phyloP scores from a whole-genome alignment of 2,797 vertebrate species.

The Sebastiscus tertius region DNA sequence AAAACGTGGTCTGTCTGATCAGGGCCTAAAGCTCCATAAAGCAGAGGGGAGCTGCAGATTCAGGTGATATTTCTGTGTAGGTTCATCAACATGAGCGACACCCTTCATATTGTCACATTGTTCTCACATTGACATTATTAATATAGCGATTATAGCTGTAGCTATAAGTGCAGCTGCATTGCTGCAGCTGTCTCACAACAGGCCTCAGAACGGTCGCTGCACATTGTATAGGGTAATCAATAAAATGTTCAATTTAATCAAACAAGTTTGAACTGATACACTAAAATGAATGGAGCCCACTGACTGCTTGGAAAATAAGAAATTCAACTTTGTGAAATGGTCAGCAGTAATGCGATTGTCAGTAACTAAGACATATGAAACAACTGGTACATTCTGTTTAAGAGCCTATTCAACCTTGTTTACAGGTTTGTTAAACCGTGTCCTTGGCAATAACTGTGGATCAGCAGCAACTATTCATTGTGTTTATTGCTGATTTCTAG shows the following conservation, averaged over 20 bases:
- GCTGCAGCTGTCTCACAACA: background rate
- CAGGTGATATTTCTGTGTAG: background rate
- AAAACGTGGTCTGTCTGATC: background rate
- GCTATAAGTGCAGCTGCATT: no score
- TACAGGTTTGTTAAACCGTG: conserved; percentile 21
- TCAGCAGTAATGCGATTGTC: background rate
- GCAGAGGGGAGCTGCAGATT: background rate
- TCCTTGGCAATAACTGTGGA: background rate
- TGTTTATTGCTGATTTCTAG: conserved; percentile 31
- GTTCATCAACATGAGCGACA: background rate
- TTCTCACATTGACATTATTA: background rate
- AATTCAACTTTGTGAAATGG: background rate
- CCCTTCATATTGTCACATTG: background rate
- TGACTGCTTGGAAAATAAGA: background rate
- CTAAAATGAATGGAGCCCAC: background rate
- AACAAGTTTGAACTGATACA: background rate
- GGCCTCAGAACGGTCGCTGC: background rate
- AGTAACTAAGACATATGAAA: background rate
- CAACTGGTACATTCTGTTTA: background rate
- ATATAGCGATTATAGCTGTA: no score
- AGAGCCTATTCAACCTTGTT: conserved; percentile 6
- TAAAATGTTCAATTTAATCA: background rate
- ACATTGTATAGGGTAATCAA: background rate
- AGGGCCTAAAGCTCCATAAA: background rate
- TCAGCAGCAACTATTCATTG: conserved; percentile 8